Conservation (phyloP, 2,888 invertebrate species). For the Drosophila borealis region DNA sequence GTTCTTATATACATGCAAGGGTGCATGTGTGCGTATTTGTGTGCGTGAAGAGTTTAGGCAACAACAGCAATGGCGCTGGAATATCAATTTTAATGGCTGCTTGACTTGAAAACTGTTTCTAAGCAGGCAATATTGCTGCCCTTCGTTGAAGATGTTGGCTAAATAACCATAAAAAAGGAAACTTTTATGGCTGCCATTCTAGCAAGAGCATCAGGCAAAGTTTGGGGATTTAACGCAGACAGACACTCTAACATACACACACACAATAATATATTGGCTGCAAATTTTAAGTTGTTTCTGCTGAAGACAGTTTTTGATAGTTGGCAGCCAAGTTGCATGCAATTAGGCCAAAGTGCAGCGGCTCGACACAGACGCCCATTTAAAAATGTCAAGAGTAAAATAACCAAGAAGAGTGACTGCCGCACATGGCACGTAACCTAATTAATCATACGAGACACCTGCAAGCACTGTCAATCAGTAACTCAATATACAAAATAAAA, state of each 20-base stretch:
- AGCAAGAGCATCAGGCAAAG: conserved; percentile 38
- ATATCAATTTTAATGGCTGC: conserved; percentile 76
- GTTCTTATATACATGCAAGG: not conserved
- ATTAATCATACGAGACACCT: conserved; percentile 58
- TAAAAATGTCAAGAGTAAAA: conserved; percentile 35
- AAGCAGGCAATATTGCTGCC: conserved; percentile 36
- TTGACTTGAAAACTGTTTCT: conserved; percentile 57
- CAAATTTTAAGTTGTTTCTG: conserved; percentile 54
- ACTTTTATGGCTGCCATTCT: conserved; percentile 47
- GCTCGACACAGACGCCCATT: conserved; percentile 37
- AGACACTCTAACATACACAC: conserved; percentile 26
- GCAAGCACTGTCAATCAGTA: not conserved
- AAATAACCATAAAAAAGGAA: conserved; percentile 55
- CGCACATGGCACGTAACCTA: conserved; percentile 41
- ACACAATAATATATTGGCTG: conserved; percentile 7
- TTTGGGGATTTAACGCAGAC: conserved; percentile 33
- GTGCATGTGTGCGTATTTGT: conserved; percentile 15
- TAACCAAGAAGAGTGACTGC: conserved; percentile 17
- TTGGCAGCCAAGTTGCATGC: conserved; percentile 53
- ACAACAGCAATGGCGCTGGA: conserved; percentile 38
- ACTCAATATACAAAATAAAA: conserved; percentile 37
- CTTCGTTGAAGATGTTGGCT: conserved; percentile 39
- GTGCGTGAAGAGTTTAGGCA: conserved; percentile 10
- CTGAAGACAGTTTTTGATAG: conserved; percentile 72
- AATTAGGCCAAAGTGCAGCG: conserved; percentile 45